A percentile compares a stretch with the other conserved stretches of the same genome.
These are phyloP conservation scores for Dasypus novemcinctus DNA, from an alignment of 2,113 vertebrate genomes.

Conservation along the genomic window DNA sequence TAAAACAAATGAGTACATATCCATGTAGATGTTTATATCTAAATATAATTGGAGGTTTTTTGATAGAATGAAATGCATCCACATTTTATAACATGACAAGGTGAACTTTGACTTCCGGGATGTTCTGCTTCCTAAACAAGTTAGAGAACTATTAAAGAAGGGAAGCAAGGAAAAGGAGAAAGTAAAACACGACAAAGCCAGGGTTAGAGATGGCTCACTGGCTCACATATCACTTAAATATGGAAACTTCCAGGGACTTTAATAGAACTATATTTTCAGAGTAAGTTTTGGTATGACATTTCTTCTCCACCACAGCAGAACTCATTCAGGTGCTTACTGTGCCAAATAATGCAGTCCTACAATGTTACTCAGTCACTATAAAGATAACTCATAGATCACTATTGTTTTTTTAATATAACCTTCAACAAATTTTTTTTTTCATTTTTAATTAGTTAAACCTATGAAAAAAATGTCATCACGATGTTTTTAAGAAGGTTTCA, in stretches of 20 bases:
- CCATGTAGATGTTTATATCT: neutral
- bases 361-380: neutral
- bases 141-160: neutral
- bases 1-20: neutral
- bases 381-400: neutral
- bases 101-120: constrained; percentile 32
- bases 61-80: neutral
- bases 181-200: neutral
- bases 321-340: neutral
- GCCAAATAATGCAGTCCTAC: neutral
- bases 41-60: neutral
- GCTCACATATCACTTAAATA: neutral
- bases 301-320: neutral
- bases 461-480: neutral
- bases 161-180: constrained; percentile 4
- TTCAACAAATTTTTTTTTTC: neutral
- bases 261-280: neutral
- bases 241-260: neutral
- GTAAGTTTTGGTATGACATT: neutral
- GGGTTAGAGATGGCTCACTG: neutral
- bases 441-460: neutral
- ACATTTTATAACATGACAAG: neutral
- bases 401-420: neutral
- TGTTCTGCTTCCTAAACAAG: constrained; percentile 45
- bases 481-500: neutral